Conservation (phyloP, 2,113 vertebrate species). For the Bostrychus sinensis region DNA sequence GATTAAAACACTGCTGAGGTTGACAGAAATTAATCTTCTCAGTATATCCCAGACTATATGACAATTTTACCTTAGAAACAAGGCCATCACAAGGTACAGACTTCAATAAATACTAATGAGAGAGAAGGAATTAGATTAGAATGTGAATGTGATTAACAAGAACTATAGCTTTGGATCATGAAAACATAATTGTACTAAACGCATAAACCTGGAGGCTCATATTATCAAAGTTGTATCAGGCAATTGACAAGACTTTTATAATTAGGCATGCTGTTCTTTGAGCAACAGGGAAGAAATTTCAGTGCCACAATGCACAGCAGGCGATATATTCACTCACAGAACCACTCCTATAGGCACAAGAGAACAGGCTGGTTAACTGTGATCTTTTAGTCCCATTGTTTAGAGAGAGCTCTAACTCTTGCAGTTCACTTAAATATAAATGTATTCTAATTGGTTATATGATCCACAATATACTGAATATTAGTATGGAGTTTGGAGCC, state of each 20-base stretch:
- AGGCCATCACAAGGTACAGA: constrained; percentile 52
- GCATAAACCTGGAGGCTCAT: constrained; percentile 62
- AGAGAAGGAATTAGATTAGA: constrained; percentile 57
- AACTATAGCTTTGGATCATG: constrained; percentile 62
- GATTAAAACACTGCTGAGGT: constrained; percentile 72
- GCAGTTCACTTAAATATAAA: neutral
- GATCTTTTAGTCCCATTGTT: constrained; percentile 74
- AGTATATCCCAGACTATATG: constrained; percentile 57
- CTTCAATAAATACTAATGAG: constrained; percentile 66
- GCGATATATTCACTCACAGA: constrained; percentile 75
- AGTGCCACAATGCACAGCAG: constrained; percentile 76
- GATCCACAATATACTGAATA: constrained; percentile 49
- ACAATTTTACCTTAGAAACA: constrained; percentile 56
- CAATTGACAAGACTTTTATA: constrained; percentile 72
- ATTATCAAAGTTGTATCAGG: constrained; percentile 72
- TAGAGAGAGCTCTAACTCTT: constrained; percentile 42
- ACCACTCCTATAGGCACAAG: constrained; percentile 72
- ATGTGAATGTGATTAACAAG: constrained; percentile 61
- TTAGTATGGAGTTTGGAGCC: too few relatives aligned
- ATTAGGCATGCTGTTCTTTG: constrained; percentile 71
- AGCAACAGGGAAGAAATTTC: constrained; percentile 58
- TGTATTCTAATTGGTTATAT: neutral
- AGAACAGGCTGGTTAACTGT: constrained; percentile 69
- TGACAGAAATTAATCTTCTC: constrained; percentile 66
- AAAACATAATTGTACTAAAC: constrained; percentile 62